Conservation (phyloP, 2,797 vertebrate genomes). For the Pipistrellus pygmaeus region DNA sequence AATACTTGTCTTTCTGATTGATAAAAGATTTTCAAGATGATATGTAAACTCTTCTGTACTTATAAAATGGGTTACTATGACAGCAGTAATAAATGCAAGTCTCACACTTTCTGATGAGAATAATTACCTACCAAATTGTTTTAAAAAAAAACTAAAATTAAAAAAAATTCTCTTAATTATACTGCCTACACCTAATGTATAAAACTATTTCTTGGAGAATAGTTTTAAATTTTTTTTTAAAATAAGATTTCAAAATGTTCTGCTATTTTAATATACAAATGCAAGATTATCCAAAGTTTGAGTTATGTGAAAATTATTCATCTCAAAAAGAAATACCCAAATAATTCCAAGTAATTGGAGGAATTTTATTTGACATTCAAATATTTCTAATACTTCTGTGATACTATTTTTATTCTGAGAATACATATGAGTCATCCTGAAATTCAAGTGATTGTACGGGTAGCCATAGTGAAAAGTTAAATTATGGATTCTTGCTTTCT, state of each 20-base stretch:
- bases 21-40: background rate
- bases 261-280: background rate
- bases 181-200: background rate
- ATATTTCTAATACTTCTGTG: background rate
- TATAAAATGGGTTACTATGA: slow-evolving; percentile 27
- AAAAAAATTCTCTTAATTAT: background rate
- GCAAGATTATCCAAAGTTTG: background rate
- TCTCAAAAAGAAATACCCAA: background rate
- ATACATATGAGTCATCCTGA: background rate
- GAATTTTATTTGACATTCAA: background rate
- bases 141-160: slow-evolving; percentile 43
- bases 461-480: background rate
- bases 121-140: slow-evolving; percentile 66
- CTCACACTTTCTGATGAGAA: background rate
- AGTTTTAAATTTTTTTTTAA: slow-evolving; percentile 58
- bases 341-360: background rate
- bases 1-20: slow-evolving; percentile 58
- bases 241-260: slow-evolving; percentile 68
- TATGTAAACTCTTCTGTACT: background rate
- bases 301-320: background rate
- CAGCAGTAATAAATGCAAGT: slow-evolving; percentile 60
- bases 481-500: background rate
- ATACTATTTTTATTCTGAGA: background rate
- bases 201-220: slow-evolving; percentile 69
- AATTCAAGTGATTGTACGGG: background rate